Evolutionary conservation across 37 sponge, comb jelly and placozoan genomes (phyloP).

Genomic region (Tethya wilhelma): DNA sequence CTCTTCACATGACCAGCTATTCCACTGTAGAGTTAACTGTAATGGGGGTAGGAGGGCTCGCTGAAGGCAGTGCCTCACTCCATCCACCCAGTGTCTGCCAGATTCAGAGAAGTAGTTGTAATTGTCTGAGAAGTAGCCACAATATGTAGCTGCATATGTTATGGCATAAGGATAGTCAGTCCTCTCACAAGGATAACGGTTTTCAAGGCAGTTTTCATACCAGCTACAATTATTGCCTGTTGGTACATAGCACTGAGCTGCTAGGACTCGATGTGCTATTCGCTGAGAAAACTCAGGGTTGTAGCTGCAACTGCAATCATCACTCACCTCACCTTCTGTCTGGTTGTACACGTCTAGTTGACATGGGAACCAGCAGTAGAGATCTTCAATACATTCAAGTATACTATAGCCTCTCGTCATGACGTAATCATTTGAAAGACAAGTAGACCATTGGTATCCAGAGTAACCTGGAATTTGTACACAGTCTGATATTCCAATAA

Average conservation of each 20-base stretch:
- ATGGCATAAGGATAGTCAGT: conserved; percentile 41
- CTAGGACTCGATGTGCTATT: too few species aligned
- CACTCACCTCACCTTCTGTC: conserved; percentile 24
- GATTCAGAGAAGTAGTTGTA: conserved; percentile 36
- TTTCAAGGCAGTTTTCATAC: conserved; percentile 51
- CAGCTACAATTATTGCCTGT: conserved; percentile 48
- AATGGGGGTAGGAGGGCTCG: conserved; percentile 26
- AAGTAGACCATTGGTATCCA: conserved; percentile 62
- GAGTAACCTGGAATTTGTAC: conserved; percentile 21
- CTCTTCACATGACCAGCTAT: conserved; percentile 26
- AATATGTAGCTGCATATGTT: conserved; percentile 41
- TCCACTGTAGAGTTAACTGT: conserved; percentile 46
- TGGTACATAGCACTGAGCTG: conserved; percentile 50
- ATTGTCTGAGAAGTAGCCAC: conserved; percentile 18
- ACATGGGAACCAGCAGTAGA: conserved; percentile 44
- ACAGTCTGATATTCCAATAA: conserved; percentile 33
- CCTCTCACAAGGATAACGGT: conserved; percentile 30
- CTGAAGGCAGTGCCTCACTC: conserved; percentile 49
- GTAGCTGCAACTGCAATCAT: conserved; percentile 12
- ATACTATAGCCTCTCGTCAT: neutral
- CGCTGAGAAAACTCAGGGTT: neutral
- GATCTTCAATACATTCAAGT: neutral
- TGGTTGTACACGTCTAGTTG: conserved; percentile 18
- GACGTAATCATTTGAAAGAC: conserved; percentile 53
- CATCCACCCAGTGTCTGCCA: conserved; percentile 44